A percentile compares a stretch with the other conserved stretches of the same genome.
phyloP scores from a whole-genome alignment of 1,140 invertebrate species.

The Polypedilum pembai region DNA sequence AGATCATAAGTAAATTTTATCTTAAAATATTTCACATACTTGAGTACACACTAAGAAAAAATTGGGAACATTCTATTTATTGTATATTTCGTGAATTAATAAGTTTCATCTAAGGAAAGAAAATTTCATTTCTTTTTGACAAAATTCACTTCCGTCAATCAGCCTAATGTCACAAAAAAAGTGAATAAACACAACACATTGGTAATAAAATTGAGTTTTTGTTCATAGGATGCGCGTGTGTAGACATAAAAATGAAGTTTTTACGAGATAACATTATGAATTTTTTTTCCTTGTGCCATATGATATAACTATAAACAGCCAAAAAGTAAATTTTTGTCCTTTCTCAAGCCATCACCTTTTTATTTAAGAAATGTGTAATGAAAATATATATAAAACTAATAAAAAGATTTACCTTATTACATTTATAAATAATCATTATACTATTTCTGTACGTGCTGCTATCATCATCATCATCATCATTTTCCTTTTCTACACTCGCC shows the following conservation, averaged over 20 bases:
- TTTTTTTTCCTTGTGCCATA: not conserved
- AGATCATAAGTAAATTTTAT: too few species aligned
- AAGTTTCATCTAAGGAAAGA: too few species aligned
- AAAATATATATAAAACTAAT: constrained; percentile 20
- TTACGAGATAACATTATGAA: not conserved
- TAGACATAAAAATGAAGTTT: constrained; percentile 16
- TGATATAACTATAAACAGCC: constrained; percentile 1
- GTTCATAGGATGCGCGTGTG: constrained; percentile 3
- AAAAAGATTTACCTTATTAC: constrained; percentile 19
- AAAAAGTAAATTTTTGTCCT: not conserved
- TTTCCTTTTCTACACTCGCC: not conserved
- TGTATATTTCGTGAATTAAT: too few species aligned
- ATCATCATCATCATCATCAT: not conserved
- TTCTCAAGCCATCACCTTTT: not conserved
- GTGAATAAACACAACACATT: not conserved
- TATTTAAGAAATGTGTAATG: constrained; percentile 2
- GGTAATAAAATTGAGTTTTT: not conserved
- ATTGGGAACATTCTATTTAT: too few species aligned
- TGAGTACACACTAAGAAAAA: too few species aligned
- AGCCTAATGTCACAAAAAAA: not conserved
- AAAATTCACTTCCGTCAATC: not conserved
- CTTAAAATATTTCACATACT: too few species aligned
- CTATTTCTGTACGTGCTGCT: constrained; percentile 6
- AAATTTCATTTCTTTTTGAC: too few species aligned
- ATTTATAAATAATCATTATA: constrained; percentile 20